phyloP scores from a whole-genome alignment of 35 echinoderm and acorn worm species.

The Anneissia japonica region DNA sequence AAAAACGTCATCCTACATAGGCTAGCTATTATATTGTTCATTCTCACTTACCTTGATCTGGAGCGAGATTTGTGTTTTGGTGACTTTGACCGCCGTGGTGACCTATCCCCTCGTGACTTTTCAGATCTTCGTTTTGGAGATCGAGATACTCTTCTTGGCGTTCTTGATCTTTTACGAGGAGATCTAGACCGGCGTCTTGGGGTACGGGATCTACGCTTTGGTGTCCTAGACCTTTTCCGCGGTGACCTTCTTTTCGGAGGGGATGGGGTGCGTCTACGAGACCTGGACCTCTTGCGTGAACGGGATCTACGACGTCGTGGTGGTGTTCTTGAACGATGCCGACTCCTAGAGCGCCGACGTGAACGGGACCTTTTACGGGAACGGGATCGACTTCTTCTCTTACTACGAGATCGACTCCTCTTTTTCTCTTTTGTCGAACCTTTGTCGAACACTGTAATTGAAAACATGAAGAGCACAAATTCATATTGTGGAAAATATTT shows the following conservation, averaged over 20 bases:
- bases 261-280: slow-evolving; percentile 41
- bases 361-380: slow-evolving; percentile 48
- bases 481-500: neutral
- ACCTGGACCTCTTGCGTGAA: slow-evolving; percentile 32
- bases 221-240: slow-evolving; percentile 52
- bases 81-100: neutral
- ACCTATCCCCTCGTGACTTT: neutral
- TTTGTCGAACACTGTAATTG: neutral
- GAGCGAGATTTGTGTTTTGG: neutral
- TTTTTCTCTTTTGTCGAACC: slow-evolving; percentile 40
- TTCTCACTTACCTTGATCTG: neutral
- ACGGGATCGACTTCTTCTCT: slow-evolving; percentile 53
- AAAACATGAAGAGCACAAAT: neutral
- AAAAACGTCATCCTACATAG: neutral
- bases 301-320: neutral
- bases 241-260: slow-evolving; percentile 51
- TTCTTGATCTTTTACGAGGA: slow-evolving; percentile 40
- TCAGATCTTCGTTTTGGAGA: neutral
- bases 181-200: slow-evolving; percentile 18
- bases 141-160: slow-evolving; percentile 38
- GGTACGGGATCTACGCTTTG: slow-evolving; percentile 29
- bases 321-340: neutral
- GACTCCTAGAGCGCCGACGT: neutral
- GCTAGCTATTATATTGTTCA: neutral
- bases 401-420: neutral